These are phyloP conservation scores for Syngnathoides biaculeatus DNA, from an alignment of 2,113 vertebrate species.

Conservation along the genomic window DNA sequence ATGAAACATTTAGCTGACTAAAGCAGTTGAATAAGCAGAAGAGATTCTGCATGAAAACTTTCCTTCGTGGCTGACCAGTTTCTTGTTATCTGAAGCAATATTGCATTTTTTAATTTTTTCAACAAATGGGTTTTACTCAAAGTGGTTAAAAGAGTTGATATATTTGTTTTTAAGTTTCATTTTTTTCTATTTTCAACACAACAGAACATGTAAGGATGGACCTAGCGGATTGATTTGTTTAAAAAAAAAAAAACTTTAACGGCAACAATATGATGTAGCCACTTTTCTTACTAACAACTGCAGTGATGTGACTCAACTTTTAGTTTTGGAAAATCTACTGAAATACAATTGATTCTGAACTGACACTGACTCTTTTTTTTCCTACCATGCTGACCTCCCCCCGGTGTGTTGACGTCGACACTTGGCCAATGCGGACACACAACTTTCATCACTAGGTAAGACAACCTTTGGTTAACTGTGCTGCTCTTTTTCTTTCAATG, in stretches of 20 bases:
- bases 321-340: not conserved
- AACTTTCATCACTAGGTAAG: conserved; percentile 49
- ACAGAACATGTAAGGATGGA: too few species aligned
- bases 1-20: too few species aligned
- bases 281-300: not conserved
- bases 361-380: conserved; percentile 12
- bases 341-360: not conserved
- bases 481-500: not conserved
- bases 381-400: not conserved
- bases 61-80: too few species aligned
- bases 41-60: too few species aligned
- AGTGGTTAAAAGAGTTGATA: too few species aligned
- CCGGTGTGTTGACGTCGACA: not conserved
- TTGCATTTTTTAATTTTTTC: too few species aligned
- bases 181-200: not conserved
- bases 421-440: conserved; percentile 8
- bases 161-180: too few species aligned
- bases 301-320: not conserved
- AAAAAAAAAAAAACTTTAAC: too few species aligned
- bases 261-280: not conserved
- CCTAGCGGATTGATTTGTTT: too few species aligned
- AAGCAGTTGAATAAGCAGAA: too few species aligned
- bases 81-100: too few species aligned
- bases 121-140: too few species aligned
- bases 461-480: not conserved